These are phyloP conservation scores for Falcaria lacertinaria DNA, from an alignment of 2,888 invertebrate species.

Conservation along the genomic window DNA sequence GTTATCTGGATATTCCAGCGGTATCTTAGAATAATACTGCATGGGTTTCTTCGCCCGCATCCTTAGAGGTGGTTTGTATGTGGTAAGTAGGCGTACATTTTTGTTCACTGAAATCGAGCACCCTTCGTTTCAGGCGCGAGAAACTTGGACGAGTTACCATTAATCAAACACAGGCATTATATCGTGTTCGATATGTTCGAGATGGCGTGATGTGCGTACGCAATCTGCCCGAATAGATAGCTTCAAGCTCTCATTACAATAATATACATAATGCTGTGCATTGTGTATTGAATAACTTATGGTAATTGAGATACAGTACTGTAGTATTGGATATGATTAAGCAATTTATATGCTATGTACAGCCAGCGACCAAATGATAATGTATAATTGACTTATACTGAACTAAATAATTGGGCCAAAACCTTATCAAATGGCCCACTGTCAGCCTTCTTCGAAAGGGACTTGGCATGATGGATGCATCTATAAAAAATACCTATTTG, in stretches of 20 bases:
- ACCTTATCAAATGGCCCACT: no score
- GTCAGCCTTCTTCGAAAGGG: no score
- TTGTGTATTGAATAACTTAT: not conserved
- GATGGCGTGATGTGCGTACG: slow-evolving; percentile 29
- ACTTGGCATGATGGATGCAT: no score
- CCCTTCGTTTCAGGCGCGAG: slow-evolving; percentile 38
- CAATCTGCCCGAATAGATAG: slow-evolving; percentile 16
- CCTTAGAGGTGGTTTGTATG: slow-evolving; percentile 51
- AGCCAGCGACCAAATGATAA: no score
- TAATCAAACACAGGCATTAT: slow-evolving; percentile 63
- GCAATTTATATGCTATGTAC: no score
- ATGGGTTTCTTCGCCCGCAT: slow-evolving; percentile 39
- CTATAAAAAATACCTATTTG: no score
- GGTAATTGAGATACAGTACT: not conserved
- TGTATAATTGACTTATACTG: no score
- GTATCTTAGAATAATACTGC: slow-evolving; percentile 32
- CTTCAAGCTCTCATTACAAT: not conserved
- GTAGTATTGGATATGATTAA: no score
- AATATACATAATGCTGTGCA: not conserved
- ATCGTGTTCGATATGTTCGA: slow-evolving; percentile 37
- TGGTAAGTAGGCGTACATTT: slow-evolving; percentile 41
- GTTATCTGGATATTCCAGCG: slow-evolving; percentile 16
- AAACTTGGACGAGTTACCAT: slow-evolving; percentile 49
- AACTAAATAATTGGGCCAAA: no score
- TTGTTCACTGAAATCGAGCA: slow-evolving; percentile 28